These are phyloP conservation scores for Myotis davidii DNA, from an alignment of 2,113 vertebrate genomes.

Conservation along the genomic window DNA sequence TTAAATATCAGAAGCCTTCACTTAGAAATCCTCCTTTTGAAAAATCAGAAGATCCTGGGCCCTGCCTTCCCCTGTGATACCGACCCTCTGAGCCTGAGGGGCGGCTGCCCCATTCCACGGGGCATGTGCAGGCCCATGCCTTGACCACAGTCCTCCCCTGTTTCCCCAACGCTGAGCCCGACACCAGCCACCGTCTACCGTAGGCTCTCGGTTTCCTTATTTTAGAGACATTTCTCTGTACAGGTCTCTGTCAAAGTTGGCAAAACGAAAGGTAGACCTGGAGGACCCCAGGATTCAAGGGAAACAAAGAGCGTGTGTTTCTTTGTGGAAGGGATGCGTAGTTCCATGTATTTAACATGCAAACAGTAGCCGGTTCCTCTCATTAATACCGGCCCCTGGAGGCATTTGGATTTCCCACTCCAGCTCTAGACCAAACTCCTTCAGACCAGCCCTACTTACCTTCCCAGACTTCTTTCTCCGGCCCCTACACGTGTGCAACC, in stretches of 20 bases:
- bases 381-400: neutral
- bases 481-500: neutral
- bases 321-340: neutral
- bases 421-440: neutral
- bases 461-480: neutral
- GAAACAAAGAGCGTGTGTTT: neutral
- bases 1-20: neutral
- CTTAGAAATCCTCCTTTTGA: neutral
- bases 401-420: neutral
- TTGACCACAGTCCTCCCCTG: fast-evolving
- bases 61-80: fast-evolving
- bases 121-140: fast-evolving
- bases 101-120: fast-evolving
- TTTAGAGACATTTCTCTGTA: neutral
- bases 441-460: neutral
- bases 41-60: neutral
- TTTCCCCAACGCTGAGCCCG: fast-evolving
- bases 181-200: fast-evolving
- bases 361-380: neutral
- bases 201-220: fast-evolving
- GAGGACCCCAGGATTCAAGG: neutral
- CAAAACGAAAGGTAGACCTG: constrained; percentile 27
- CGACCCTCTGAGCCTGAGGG: fast-evolving
- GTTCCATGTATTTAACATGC: neutral
- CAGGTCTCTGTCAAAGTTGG: neutral